These are phyloP conservation scores for Lipophrys pholis DNA, from an alignment of 2,113 vertebrate species.

Conservation along the genomic window DNA sequence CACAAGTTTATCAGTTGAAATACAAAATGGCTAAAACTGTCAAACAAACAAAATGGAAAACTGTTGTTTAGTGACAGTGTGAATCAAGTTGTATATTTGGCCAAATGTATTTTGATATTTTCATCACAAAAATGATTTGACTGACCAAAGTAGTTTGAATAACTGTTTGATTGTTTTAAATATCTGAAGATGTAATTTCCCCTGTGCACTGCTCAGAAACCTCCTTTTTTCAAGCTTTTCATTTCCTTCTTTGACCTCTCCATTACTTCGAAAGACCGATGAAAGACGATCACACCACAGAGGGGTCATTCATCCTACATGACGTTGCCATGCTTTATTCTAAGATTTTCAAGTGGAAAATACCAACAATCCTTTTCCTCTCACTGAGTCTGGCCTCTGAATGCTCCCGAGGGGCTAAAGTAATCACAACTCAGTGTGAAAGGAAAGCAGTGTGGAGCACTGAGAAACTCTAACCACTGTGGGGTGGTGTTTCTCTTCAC, in stretches of 20 bases:
- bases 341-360: background rate
- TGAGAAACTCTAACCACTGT: slow-evolving; percentile 80
- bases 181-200: background rate
- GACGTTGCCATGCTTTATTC: background rate
- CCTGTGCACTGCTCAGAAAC: background rate
- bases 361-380: background rate
- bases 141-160: background rate
- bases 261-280: background rate
- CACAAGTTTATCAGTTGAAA: background rate
- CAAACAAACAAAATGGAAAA: background rate
- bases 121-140: background rate
- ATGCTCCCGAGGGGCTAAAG: background rate
- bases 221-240: background rate
- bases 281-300: background rate
- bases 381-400: background rate
- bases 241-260: background rate
- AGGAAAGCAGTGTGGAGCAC: slow-evolving; percentile 67
- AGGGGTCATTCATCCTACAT: slow-evolving; percentile 13
- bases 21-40: background rate
- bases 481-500: slow-evolving; percentile 81
- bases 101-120: background rate
- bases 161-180: background rate
- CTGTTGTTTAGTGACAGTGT: no score
- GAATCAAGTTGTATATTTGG: background rate
- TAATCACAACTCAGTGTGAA: slow-evolving; percentile 15